A percentile compares a stretch with the other conserved stretches of the same genome.
phyloP scores from a whole-genome alignment of 1,140 invertebrate genomes.

The Latrodectus geometricus region DNA sequence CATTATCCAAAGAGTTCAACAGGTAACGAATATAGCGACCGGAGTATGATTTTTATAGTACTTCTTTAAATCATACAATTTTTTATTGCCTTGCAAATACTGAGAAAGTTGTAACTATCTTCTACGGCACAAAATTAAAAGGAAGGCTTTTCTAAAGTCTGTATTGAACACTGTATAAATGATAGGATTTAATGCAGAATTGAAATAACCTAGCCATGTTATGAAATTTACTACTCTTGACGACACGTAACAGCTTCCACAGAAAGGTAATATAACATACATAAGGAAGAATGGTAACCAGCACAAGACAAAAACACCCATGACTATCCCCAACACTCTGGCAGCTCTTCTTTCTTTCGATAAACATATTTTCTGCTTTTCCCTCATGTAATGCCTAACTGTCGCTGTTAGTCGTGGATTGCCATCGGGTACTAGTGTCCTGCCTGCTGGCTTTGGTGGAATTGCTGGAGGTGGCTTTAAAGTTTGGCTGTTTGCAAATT shows the following conservation, averaged over 20 bases:
- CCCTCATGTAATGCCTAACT: constrained; percentile 86
- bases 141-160: constrained; percentile 94
- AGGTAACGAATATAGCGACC: constrained; percentile 1
- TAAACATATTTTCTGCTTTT: constrained; percentile 91
- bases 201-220: constrained; percentile 97
- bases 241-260: constrained; percentile 79
- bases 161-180: constrained; percentile 98
- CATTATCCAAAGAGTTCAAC: not conserved
- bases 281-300: constrained; percentile 97
- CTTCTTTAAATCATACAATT: not conserved
- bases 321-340: constrained; percentile 91
- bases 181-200: constrained; percentile 95
- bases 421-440: constrained; percentile 34
- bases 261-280: constrained; percentile 92
- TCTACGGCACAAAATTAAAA: constrained; percentile 68
- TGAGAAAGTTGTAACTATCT: not conserved
- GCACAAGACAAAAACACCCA: constrained; percentile 91
- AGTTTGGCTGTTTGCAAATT: not conserved
- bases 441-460: not conserved
- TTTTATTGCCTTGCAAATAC: not conserved
- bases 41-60: not conserved
- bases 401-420: constrained; percentile 43
- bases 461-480: not conserved
- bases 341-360: constrained; percentile 92
- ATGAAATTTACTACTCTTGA: constrained; percentile 87